These are phyloP conservation scores for Cherax quadricarinatus DNA, from an alignment of 1,140 invertebrate species.

Conservation along the genomic window DNA sequence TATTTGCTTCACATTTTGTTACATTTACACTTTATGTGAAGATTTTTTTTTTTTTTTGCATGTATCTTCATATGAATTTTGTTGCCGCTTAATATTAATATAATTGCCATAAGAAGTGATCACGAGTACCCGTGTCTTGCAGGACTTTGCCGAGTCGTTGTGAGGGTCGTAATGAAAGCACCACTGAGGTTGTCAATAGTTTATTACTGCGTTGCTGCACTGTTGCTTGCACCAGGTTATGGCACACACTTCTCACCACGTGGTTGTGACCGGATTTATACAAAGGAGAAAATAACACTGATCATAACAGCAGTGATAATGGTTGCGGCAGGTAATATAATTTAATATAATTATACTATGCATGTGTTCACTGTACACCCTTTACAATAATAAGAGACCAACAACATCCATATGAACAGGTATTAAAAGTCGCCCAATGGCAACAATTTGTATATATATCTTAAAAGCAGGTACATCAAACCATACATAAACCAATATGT, in stretches of 20 bases:
- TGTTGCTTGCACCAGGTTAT: constrained; percentile 34
- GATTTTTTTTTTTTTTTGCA: no score
- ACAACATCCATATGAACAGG: constrained; percentile 69
- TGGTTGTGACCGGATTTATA: constrained; percentile 27
- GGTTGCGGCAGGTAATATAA: constrained; percentile 50
- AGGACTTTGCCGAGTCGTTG: background rate
- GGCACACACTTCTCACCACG: constrained; percentile 47
- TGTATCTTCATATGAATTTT: no score
- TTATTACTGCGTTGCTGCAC: constrained; percentile 58
- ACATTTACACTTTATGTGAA: no score
- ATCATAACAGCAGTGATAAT: constrained; percentile 55
- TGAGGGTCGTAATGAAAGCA: background rate
- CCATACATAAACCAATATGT: constrained; percentile 68
- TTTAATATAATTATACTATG: constrained; percentile 58
- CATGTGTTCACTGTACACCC: constrained; percentile 58
- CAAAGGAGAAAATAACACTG: constrained; percentile 29
- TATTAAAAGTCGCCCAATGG: constrained; percentile 57
- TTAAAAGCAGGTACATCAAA: constrained; percentile 71
- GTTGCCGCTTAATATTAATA: background rate
- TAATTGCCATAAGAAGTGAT: background rate
- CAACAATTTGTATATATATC: constrained; percentile 65
- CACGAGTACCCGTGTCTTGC: background rate
- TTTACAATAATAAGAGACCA: constrained; percentile 65
- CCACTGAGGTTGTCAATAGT: constrained; percentile 53
- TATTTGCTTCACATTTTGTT: no score